These are phyloP conservation scores for Tridacna crocea DNA, from an alignment of 2,888 invertebrate genomes.

Conservation along the genomic window DNA sequence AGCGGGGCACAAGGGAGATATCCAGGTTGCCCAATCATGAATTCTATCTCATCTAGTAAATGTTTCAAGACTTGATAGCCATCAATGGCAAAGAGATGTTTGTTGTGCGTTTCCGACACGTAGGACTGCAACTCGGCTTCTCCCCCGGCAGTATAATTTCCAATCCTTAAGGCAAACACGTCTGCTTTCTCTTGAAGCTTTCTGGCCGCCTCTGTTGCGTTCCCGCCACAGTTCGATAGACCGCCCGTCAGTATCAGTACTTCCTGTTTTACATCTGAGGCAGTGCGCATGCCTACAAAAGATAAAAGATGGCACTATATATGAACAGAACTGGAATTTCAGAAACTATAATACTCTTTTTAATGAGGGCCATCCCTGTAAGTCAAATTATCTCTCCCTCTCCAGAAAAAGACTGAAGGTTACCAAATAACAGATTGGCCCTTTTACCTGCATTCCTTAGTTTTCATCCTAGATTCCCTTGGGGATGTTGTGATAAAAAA, in stretches of 20 bases:
- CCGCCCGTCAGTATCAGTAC: conserved; percentile 32
- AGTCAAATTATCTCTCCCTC: no score
- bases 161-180: conserved; percentile 21
- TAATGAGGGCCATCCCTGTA: no score
- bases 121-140: conserved; percentile 2
- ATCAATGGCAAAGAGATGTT: conserved; percentile 15
- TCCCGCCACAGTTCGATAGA: conserved; percentile 28
- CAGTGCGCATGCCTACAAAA: conserved; percentile 27
- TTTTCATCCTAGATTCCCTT: no score
- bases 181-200: neutral
- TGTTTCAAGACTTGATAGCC: neutral
- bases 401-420: no score
- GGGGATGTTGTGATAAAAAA: no score
- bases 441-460: no score
- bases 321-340: no score
- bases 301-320: neutral
- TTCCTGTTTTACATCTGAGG: conserved; percentile 29
- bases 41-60: conserved; percentile 1
- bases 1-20: conserved; percentile 11
- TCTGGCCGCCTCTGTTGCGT: conserved; percentile 4
- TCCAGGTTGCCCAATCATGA: neutral
- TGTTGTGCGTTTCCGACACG: neutral
- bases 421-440: no score
- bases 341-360: no score
- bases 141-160: neutral